phyloP scores from a whole-genome alignment of 2,797 vertebrate species.

The Leuciscus waleckii region DNA sequence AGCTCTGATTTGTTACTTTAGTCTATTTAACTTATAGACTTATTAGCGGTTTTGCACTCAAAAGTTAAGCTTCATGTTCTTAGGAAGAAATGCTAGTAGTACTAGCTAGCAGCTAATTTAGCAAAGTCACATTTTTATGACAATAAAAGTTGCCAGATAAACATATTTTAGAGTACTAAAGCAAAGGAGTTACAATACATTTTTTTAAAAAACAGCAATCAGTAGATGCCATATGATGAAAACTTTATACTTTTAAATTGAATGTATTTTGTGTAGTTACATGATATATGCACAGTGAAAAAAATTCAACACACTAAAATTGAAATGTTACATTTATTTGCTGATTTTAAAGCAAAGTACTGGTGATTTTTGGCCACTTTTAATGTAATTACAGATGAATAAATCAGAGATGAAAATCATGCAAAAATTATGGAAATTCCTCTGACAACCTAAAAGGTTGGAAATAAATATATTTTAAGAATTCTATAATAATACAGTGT shows the following conservation, averaged over 20 bases:
- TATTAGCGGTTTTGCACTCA: not conserved
- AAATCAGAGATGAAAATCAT: not conserved
- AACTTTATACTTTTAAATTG: not conserved
- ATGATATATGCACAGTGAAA: not conserved
- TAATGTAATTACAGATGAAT: not conserved
- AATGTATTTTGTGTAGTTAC: not conserved
- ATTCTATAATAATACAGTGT: not conserved
- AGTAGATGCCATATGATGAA: not conserved
- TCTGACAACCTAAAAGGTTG: not conserved
- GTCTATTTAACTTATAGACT: not conserved
- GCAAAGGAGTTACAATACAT: not conserved
- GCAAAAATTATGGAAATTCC: not conserved
- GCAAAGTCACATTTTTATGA: not conserved
- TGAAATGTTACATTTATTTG: not conserved
- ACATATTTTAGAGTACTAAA: not conserved
- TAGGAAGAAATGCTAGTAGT: not conserved
- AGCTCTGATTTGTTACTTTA: constrained; percentile 1
- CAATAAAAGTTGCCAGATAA: not conserved
- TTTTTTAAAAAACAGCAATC: too few species aligned
- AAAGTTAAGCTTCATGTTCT: not conserved
- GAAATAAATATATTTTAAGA: not conserved
- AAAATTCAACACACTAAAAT: not conserved
- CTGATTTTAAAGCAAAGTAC: not conserved
- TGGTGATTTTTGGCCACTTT: not conserved
- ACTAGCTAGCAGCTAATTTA: too few species aligned